phyloP scores from a whole-genome alignment of 2,113 vertebrate genomes.

The Cygnus buccinator region DNA sequence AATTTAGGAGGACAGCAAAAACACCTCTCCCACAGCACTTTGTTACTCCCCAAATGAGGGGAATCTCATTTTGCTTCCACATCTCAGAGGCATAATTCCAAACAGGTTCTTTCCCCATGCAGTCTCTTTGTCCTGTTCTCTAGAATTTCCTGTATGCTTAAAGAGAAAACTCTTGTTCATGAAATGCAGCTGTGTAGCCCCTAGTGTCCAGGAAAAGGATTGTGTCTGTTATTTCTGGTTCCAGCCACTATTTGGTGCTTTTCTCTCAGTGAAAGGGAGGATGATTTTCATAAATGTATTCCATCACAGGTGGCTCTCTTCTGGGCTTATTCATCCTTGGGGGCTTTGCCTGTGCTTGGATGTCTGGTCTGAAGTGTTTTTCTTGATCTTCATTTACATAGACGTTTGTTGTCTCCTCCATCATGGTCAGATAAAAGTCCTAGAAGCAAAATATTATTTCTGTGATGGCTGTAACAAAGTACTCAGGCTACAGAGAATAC shows the following conservation, averaged over 20 bases:
- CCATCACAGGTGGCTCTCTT: background rate
- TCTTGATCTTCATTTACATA: background rate
- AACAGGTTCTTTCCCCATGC: background rate
- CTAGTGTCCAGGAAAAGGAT: background rate
- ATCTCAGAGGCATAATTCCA: background rate
- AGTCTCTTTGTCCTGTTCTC: background rate
- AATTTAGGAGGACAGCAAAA: background rate
- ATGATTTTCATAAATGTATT: background rate
- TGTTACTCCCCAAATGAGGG: background rate
- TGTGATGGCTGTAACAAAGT: background rate
- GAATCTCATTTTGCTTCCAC: background rate
- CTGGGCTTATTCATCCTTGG: background rate
- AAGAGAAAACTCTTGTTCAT: background rate
- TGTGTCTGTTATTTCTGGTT: background rate
- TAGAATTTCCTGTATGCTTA: background rate
- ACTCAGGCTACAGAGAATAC: background rate
- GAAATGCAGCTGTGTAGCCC: background rate
- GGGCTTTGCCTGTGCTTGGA: background rate
- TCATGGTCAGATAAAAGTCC: background rate
- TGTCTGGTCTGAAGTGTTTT: background rate
- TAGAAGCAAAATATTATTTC: background rate
- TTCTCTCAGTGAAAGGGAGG: background rate
- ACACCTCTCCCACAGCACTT: background rate
- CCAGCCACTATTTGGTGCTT: background rate
- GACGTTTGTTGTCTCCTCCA: background rate